Evolutionary conservation across 2,113 vertebrate genomes (phyloP), one percentile per base, ranked within the genome.

Genomic region (Sceloporus tristichus): DNA sequence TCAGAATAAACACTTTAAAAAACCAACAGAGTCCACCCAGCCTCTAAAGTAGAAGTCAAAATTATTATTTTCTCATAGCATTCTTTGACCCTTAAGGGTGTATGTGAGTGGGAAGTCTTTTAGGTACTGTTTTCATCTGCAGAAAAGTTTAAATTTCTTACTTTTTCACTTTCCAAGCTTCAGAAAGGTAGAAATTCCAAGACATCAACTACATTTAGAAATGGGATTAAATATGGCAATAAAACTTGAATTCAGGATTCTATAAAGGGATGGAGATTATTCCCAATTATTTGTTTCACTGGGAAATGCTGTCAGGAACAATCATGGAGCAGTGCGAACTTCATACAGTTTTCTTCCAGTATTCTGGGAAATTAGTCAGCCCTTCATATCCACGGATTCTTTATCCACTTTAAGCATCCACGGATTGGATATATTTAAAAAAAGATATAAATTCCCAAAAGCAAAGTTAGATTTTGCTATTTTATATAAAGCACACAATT

Each of bases 11-110:
- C 75, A 74, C 0, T 1, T 40, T 29, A 6, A 75, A 79, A 56
- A 85, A n/a, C 0, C 40, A 87, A 70, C 0, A n/a, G 73, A 82
- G 7, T 3, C 0, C 0, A 8, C 62, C 53, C 9, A 81, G 1
- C 21, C 42, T 34, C 8, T 68, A 56, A 40, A 71, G 77, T 29
- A 54, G 73, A 79, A 40, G 70, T 7, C 18, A 53, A 79, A 66
- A 85, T 73, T 19, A 48, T 78, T 89, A 1, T 75, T 86, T 70
- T 21, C n/a, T 83, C 71, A 62, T 78, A 3, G 7, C 0, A 0
- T 65, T 54, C 68, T 25, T 66, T 18, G 59, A 34, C 18, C 27
- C 73, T 29, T 34, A 1, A 0, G 29, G 2, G 23, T 1, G n/a
- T 13, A 18, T 0, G 71, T 79, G 48, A 48, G 56, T 79, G 71